Percentiles rank a stretch among this genome's conserved stretches.
These are phyloP conservation scores for Halichondria panicea DNA, from an alignment of 37 sponge, comb jelly and placozoan genomes.

Conservation along the genomic window DNA sequence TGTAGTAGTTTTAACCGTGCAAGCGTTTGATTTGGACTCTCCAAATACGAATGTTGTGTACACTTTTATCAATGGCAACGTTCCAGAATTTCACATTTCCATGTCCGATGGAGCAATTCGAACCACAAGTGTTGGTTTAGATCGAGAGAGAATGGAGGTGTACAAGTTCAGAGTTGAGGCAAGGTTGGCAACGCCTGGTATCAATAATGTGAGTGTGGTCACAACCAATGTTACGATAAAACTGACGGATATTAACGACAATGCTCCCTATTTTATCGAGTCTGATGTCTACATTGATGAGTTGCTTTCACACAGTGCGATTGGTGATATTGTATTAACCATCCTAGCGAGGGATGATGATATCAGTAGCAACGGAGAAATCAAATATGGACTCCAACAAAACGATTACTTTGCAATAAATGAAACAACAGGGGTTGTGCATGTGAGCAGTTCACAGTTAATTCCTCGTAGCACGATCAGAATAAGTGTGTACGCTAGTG, in stretches of 20 bases:
- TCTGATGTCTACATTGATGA: not conserved
- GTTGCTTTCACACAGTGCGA: constrained; percentile 7
- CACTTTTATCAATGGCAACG: not conserved
- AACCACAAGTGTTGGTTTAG: not conserved
- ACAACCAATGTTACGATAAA: constrained; percentile 11
- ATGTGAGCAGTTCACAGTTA: not conserved
- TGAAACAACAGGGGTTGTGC: constrained; percentile 46
- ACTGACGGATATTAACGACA: constrained; percentile 56
- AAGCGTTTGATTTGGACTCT: constrained; percentile 29
- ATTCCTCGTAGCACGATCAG: not conserved
- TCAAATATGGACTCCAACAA: constrained; percentile 16
- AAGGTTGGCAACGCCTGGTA: no score
- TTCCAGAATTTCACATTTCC: not conserved
- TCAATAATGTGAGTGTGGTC: no score
- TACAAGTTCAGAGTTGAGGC: constrained; percentile 37
- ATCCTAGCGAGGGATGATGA: constrained; percentile 54
- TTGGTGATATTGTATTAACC: constrained; percentile 27
- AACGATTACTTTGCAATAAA: constrained; percentile 37
- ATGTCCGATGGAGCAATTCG: not conserved
- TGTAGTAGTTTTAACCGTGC: not conserved
- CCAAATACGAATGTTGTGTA: constrained; percentile 13
- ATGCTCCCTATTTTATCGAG: constrained; percentile 15
- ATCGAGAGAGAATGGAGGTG: constrained; percentile 29
- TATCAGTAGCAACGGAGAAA: constrained; percentile 19
- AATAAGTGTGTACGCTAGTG: constrained; percentile 46